Percentiles rank a stretch among this genome's conserved stretches.
phyloP scores from a whole-genome alignment of 1,140 invertebrate species.

The Drosophila bocqueti region DNA sequence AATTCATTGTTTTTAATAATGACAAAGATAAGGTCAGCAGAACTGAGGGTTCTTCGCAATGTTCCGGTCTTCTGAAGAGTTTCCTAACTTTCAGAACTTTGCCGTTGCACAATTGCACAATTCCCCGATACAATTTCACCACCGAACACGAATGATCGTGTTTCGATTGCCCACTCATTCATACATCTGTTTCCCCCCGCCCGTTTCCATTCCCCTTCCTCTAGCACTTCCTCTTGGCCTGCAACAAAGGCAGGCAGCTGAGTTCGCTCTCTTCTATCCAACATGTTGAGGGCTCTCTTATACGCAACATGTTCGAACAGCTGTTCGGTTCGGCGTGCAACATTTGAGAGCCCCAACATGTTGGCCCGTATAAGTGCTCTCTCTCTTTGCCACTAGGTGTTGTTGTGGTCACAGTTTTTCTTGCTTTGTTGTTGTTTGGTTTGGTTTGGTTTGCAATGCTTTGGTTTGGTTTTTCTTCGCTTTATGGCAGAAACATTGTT shows the following conservation, averaged over 20 bases:
- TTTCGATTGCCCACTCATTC: conserved; percentile 27
- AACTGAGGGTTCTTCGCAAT: background rate
- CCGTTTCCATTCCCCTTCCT: background rate
- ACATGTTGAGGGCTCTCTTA: conserved; percentile 56
- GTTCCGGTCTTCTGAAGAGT: background rate
- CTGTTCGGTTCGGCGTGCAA: conserved; percentile 41
- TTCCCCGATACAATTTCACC: conserved; percentile 21
- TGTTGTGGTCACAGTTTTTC: conserved; percentile 16
- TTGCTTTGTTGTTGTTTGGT: conserved; percentile 1
- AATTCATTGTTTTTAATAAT: background rate
- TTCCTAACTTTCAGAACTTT: background rate
- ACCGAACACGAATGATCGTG: conserved; percentile 43
- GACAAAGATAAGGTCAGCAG: background rate
- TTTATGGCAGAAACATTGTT: conserved; percentile 38
- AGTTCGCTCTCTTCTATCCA: conserved; percentile 50
- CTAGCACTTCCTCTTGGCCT: conserved; percentile 7
- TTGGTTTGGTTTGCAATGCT: background rate
- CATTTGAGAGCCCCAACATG: conserved; percentile 67
- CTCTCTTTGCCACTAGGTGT: conserved; percentile 39
- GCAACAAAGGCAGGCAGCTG: background rate
- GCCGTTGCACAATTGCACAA: conserved; percentile 8
- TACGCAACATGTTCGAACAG: conserved; percentile 67
- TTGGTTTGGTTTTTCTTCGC: conserved; percentile 1
- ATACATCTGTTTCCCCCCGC: background rate
- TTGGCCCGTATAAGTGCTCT: conserved; percentile 46